phyloP scores from a whole-genome alignment of 1,140 invertebrate genomes.

The Dufourea novaeangliae region DNA sequence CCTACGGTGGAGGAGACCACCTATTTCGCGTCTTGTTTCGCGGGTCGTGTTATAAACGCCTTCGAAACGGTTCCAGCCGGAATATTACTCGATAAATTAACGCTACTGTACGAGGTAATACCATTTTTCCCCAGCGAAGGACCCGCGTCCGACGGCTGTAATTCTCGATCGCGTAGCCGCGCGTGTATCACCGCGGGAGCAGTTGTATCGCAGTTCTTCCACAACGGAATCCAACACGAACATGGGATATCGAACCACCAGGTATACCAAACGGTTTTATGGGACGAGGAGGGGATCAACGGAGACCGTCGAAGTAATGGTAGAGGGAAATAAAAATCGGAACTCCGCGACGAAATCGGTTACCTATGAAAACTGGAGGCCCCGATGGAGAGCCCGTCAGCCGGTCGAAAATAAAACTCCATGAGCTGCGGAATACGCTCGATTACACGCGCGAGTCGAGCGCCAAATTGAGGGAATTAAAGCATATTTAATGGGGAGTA shows the following conservation, averaged over 20 bases:
- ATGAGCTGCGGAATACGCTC: not conserved
- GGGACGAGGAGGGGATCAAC: too few species aligned
- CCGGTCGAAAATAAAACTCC: not conserved
- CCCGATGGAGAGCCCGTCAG: not conserved
- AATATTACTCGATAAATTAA: slow-evolving; percentile 40
- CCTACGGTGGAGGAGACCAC: too few species aligned
- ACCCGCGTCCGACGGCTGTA: not conserved
- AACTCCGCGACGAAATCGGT: too few species aligned
- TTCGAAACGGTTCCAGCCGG: not conserved
- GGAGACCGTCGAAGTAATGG: not conserved
- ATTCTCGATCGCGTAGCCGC: not conserved
- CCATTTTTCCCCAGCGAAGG: not conserved
- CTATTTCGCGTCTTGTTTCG: not conserved
- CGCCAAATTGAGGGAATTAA: not conserved
- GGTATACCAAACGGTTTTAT: too few species aligned
- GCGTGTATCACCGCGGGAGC: not conserved
- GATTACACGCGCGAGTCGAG: slow-evolving; percentile 10
- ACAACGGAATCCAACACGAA: not conserved
- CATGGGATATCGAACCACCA: not conserved
- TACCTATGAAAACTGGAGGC: not conserved
- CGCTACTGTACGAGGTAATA: slow-evolving; percentile 12
- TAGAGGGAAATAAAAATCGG: too few species aligned
- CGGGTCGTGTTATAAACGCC: not conserved
- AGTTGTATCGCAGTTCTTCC: not conserved
- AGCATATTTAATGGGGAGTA: slow-evolving; percentile 24